Conservation (phyloP, 2,888 invertebrate species). For the Apamea epomidion region DNA sequence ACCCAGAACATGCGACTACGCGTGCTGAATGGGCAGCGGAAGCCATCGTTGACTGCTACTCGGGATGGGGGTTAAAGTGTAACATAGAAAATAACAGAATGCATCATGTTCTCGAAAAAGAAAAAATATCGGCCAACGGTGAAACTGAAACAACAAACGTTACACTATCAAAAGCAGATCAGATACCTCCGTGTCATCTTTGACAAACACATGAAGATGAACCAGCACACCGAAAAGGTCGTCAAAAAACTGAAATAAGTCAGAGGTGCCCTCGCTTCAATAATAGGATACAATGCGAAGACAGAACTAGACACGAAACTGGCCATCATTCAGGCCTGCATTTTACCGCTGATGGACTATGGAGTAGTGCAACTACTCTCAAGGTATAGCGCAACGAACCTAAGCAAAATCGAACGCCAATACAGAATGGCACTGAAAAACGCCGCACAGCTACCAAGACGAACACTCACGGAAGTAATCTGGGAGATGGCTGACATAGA, state of each 20-base stretch:
- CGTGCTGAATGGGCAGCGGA: constrained; percentile 15
- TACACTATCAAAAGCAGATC: constrained; percentile 18
- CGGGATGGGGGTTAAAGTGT: constrained; percentile 24
- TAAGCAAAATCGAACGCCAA: constrained; percentile 21
- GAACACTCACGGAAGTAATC: constrained; percentile 25
- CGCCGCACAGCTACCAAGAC: constrained; percentile 10
- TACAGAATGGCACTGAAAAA: constrained; percentile 22
- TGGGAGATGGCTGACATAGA: constrained; percentile 50
- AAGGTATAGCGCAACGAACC: constrained; percentile 42
- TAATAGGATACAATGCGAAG: constrained; percentile 39
- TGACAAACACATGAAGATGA: constrained; percentile 47
- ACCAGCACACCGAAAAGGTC: constrained; percentile 38
- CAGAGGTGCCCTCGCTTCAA: constrained; percentile 7
- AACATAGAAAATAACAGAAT: constrained; percentile 30
- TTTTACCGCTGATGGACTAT: constrained; percentile 50
- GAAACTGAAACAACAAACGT: constrained; percentile 18
- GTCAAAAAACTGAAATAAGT: constrained; percentile 25
- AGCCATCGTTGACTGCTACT: constrained; percentile 22
- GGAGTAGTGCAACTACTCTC: constrained; percentile 50
- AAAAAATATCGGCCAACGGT: constrained; percentile 31
- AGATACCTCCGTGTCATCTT: constrained; percentile 45
- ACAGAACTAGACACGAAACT: constrained; percentile 41
- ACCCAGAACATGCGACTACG: constrained; percentile 21
- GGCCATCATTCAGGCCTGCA: constrained; percentile 41
- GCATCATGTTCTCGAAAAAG: constrained; percentile 22